Evolutionary conservation across 1,140 invertebrate genomes (phyloP).

Genomic region (Streblospio benedicti): DNA sequence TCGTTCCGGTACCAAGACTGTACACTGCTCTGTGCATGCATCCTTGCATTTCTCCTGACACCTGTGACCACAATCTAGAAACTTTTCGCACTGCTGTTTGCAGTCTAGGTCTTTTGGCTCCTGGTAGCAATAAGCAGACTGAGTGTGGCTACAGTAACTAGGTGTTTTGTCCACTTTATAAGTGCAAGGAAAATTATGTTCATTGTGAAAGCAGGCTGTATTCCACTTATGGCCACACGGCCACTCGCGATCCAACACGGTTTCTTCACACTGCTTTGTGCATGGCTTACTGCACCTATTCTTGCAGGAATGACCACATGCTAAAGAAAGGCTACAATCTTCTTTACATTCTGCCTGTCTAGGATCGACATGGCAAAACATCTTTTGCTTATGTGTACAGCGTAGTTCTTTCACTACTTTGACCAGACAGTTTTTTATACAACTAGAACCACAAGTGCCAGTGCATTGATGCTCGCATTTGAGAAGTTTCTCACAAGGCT

Average conservation of each 20-base stretch:
- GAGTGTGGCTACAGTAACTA: slow-evolving; percentile 11
- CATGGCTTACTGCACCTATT: neutral
- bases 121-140: slow-evolving; percentile 12
- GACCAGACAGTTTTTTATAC: too few relatives aligned
- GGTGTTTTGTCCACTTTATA: slow-evolving; percentile 7
- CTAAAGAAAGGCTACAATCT: too few relatives aligned
- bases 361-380: too few relatives aligned
- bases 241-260: neutral
- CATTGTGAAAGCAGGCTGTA: too few relatives aligned
- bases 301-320: too few relatives aligned
- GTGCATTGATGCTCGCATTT: slow-evolving; percentile 12
- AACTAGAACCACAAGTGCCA: neutral
- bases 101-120: slow-evolving; percentile 2
- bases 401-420: too few relatives aligned
- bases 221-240: neutral
- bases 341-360: too few relatives aligned
- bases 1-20: neutral
- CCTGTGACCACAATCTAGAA: slow-evolving; percentile 16
- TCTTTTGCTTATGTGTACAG: too few relatives aligned
- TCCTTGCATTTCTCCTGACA: slow-evolving; percentile 3
- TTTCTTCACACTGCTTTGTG: neutral
- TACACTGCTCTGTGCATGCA: neutral
- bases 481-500: slow-evolving; percentile 11
- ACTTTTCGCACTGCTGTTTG: neutral
- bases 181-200: too few relatives aligned